Evolutionary conservation across 2,113 vertebrate species (phyloP).

Genomic region (Hippocampus comes): DNA sequence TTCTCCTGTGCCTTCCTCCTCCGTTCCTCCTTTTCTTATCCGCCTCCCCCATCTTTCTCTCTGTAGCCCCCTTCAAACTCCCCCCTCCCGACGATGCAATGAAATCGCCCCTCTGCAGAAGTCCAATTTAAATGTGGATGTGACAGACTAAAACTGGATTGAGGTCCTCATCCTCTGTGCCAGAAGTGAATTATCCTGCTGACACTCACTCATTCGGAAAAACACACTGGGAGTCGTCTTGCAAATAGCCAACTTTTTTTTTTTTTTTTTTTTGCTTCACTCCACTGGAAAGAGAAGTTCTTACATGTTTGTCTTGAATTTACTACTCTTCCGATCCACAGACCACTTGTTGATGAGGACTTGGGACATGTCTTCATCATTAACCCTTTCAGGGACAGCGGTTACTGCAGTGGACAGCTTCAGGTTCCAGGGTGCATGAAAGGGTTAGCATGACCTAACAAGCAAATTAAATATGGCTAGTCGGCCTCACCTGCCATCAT

Average conservation of each 20-base stretch:
- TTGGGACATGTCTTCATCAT: too few relatives aligned
- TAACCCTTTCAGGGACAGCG: too few relatives aligned
- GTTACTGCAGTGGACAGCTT: too few relatives aligned
- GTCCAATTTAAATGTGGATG: conserved; percentile 66
- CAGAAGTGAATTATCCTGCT: conserved; percentile 69
- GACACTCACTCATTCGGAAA: conserved; percentile 41
- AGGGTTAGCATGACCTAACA: too few relatives aligned
- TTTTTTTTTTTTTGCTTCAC: conserved; percentile 55
- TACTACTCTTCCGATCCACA: too few relatives aligned
- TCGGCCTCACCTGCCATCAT: too few relatives aligned
- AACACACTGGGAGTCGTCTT: conserved; percentile 32
- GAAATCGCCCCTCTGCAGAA: conserved; percentile 62
- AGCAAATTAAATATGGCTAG: too few relatives aligned
- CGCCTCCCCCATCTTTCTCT: conserved; percentile 19
- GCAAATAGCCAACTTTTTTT: conserved; percentile 51
- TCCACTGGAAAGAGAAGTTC: conserved; percentile 37
- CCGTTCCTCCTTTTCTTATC: conserved; percentile 5
- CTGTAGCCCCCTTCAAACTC: not conserved
- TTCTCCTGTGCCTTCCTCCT: conserved; percentile 3
- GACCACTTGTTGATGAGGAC: too few relatives aligned
- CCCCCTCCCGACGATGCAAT: conserved; percentile 25
- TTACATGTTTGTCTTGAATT: conserved; percentile 22
- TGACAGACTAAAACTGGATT: conserved; percentile 68
- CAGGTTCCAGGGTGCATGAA: too few relatives aligned
- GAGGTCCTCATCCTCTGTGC: conserved; percentile 57